Evolutionary conservation across 2,888 invertebrate genomes (phyloP).

Genomic region (Hydroisotoma schaefferi): DNA sequence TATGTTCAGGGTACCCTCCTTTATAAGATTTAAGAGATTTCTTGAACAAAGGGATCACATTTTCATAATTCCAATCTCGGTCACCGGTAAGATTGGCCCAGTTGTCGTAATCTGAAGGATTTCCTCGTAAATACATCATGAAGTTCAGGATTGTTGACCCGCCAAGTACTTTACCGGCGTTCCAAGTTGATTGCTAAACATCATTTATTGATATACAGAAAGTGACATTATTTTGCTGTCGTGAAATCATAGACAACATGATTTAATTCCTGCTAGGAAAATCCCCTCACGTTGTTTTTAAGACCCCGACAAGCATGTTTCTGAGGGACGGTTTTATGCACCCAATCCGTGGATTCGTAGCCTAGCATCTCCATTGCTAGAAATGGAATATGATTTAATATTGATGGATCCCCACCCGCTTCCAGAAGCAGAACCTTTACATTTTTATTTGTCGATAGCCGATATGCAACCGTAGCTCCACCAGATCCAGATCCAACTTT

Average conservation of each 20-base stretch:
- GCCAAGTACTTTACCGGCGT: conserved; percentile 18
- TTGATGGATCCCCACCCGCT: conserved; percentile 21
- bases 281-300: conserved; percentile 25
- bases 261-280: too few species aligned
- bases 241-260: too few species aligned
- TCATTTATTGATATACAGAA: too few species aligned
- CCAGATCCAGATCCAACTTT: conserved; percentile 24
- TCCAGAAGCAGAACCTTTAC: conserved; percentile 25
- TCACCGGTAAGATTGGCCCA: conserved; percentile 23
- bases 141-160: conserved; percentile 23
- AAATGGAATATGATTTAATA: conserved; percentile 9
- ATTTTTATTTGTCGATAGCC: conserved; percentile 25
- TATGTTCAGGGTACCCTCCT: conserved; percentile 22
- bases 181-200: conserved; percentile 24
- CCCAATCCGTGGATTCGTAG: conserved; percentile 34
- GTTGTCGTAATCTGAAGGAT: conserved; percentile 33
- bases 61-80: conserved; percentile 27
- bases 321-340: conserved; percentile 37
- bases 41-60: conserved; percentile 32
- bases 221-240: too few species aligned
- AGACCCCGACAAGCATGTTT: conserved; percentile 34
- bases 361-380: conserved; percentile 27
- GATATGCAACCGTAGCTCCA: conserved; percentile 25
- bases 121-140: conserved; percentile 9
- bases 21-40: conserved; percentile 32